Percentiles rank a stretch among this genome's conserved stretches.
Conservation (phyloP, 1,140 invertebrate genomes). For the Doryteuthis pealeii region DNA sequence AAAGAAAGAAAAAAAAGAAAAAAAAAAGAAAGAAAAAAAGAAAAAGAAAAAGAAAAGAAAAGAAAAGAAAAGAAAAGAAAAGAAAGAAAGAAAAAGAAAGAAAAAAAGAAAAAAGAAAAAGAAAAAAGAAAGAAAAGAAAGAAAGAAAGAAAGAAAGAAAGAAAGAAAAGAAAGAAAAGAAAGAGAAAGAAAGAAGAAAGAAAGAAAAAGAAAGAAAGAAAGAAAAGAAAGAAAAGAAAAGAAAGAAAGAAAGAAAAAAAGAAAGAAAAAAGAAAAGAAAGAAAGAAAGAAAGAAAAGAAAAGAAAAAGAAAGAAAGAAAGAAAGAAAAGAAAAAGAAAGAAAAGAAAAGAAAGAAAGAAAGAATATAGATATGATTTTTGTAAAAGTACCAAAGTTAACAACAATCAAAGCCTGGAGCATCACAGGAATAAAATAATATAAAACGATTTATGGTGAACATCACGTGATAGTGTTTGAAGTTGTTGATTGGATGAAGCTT, state of each 20-base stretch:
- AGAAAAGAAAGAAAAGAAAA: neutral
- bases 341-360: neutral
- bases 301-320: neutral
- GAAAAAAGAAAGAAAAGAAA: neutral
- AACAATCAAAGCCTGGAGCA: too few relatives aligned
- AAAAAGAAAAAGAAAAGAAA: neutral
- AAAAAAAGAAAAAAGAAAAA: neutral
- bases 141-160: neutral
- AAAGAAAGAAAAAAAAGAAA: neutral
- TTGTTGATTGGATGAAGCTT: too few relatives aligned
- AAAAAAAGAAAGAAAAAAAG: neutral
- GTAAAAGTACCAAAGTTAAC: too few relatives aligned
- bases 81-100: neutral
- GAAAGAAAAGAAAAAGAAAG: neutral
- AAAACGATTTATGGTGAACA: too few relatives aligned
- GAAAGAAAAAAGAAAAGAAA: neutral
- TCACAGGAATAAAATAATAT: too few relatives aligned
- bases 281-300: too few relatives aligned
- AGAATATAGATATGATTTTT: neutral
- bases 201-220: neutral
- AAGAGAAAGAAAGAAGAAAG: neutral
- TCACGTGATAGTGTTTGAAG: too few relatives aligned
- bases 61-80: neutral
- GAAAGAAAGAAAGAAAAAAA: neutral
- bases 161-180: neutral